Conservation (phyloP, 2,113 vertebrate genomes). For the Grallaria varia region DNA sequence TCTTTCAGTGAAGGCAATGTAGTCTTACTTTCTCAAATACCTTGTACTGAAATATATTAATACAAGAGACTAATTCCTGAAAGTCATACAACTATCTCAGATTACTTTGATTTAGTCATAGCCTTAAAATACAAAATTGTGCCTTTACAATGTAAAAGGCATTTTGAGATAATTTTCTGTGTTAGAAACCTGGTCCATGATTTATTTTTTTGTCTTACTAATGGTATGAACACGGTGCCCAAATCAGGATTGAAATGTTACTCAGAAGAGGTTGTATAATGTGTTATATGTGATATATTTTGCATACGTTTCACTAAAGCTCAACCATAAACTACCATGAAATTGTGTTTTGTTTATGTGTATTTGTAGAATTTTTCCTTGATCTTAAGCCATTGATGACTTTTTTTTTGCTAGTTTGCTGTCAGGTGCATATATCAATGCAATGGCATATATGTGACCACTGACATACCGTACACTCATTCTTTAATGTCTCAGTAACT, state of each 20-base stretch:
- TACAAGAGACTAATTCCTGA: neutral
- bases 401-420: neutral
- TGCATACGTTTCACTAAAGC: neutral
- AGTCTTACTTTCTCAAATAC: neutral
- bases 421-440: fast-evolving
- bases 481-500: neutral
- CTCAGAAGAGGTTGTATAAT: neutral
- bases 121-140: neutral
- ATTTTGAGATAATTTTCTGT: neutral
- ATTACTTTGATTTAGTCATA: neutral
- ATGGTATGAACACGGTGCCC: neutral
- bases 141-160: neutral
- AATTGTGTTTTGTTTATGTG: neutral
- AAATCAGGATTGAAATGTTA: neutral
- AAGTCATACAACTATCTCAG: neutral
- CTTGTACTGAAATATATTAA: neutral
- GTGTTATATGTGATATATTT: neutral
- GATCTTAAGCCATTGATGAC: neutral
- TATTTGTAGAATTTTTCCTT: neutral
- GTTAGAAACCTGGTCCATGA: neutral
- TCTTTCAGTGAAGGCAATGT: neutral
- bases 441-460: neutral
- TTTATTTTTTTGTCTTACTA: neutral
- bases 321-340: neutral
- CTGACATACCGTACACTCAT: neutral